phyloP scores from a whole-genome alignment of 1,140 invertebrate species.

The Eriosoma lanigerum region DNA sequence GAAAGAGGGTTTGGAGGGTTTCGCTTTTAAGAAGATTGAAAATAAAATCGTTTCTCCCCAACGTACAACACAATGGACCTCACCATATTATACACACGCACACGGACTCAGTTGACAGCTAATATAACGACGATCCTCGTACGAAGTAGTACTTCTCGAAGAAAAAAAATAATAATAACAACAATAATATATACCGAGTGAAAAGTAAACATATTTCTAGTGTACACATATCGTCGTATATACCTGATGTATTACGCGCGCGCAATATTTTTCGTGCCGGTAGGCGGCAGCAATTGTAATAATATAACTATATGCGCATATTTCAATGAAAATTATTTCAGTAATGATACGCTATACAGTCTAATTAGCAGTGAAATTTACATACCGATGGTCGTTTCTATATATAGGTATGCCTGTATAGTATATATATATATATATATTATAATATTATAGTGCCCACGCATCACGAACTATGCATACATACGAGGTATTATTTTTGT shows the following conservation, averaged over 20 bases:
- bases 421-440: no score
- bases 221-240: no score
- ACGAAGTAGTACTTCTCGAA: background rate
- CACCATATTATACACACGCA: background rate
- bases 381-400: conserved; percentile 34
- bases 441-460: conserved; percentile 9
- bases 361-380: conserved; percentile 50
- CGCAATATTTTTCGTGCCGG: conserved; percentile 14
- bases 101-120: conserved; percentile 19
- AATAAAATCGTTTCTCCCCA: conserved; percentile 19
- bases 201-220: conserved; percentile 45
- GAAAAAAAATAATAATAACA: background rate
- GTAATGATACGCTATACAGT: conserved; percentile 50
- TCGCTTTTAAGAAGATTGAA: conserved; percentile 15
- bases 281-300: background rate
- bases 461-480: conserved; percentile 26
- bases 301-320: background rate
- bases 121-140: conserved; percentile 8
- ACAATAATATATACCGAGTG: background rate
- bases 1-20: conserved; percentile 13
- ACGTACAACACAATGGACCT: conserved; percentile 38
- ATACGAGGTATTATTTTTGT: background rate
- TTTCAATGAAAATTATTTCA: conserved; percentile 2
- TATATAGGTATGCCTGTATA: no score
- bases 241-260: background rate